Evolutionary conservation across 1,140 invertebrate genomes (phyloP), one percentile per base, ranked within the genome.

Genomic region (Drosophila baimaii): DNA sequence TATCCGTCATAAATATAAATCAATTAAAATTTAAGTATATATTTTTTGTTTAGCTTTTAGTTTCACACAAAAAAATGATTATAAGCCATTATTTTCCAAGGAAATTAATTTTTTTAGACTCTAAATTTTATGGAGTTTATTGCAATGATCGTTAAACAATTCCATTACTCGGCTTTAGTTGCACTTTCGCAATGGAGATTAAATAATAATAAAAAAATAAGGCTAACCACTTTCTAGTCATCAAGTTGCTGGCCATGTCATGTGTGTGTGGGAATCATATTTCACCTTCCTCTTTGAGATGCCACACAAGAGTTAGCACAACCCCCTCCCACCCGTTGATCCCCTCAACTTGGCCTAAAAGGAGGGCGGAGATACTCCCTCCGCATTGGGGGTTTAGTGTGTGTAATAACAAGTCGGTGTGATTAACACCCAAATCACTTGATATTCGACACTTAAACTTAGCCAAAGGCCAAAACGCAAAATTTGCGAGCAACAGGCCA

Each of bases 351-450:
- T 7, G 12, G 12, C 15, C 35, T 13, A 6, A 23, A 41, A 56
- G 10, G 31, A 27, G 68, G 68, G 66, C 68, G 49, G 25, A 41
- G 4, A 29, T 17, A 25, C 19, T 10, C 13, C 29, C 10, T 19
- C 46, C 8, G 19, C 19, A 43, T 17, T 33, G 41, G 21, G 41
- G 27, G 21, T 35, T 44, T 44, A 21, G 31, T 63, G 35, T 63
- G 35, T 33, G 13, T 23, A 21, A 27, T 19, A 37, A 46, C 46
- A 17, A 46, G 49, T 69, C 49, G 64, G 64, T 27, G 68, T 70
- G 68, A 70, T 56, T 47, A 70, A 71, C 64, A 29, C 9, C 12
- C n/a, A 68, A 71, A 56, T 57, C 68, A 71, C 68, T 31, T 71
- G 68, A 70, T 71, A 57, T 27, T 54, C 41, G 49, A 70, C 65